phyloP scores from a whole-genome alignment of 2,113 vertebrate genomes.

The Zosterops japonicus region DNA sequence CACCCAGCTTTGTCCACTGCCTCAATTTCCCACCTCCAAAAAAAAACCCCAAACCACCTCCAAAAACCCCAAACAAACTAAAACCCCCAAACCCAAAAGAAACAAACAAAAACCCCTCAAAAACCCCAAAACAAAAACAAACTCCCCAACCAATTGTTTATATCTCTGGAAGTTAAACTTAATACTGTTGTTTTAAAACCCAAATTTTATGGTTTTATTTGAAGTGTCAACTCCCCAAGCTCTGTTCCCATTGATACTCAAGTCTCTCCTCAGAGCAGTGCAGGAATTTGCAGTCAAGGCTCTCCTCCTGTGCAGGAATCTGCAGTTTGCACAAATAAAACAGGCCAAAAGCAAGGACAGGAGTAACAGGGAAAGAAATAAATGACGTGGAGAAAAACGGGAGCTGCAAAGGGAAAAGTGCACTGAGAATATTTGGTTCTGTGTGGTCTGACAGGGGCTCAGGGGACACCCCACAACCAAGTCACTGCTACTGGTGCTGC shows the following conservation, averaged over 20 bases:
- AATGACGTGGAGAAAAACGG: no score
- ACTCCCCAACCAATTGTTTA: fast-evolving
- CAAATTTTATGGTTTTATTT: not conserved
- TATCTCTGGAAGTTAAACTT: not conserved
- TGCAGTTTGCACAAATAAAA: not conserved
- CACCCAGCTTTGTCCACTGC: not conserved
- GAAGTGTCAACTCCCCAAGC: not conserved
- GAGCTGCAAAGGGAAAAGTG: no score
- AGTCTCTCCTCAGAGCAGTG: not conserved
- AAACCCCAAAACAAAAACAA: not conserved
- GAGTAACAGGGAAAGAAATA: no score
- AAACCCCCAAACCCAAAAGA: not conserved
- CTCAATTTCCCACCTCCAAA: not conserved
- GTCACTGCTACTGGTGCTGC: no score
- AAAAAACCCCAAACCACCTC: not conserved
- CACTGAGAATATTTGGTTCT: no score
- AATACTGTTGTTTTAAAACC: not conserved
- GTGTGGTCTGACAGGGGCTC: no score
- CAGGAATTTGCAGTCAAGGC: not conserved
- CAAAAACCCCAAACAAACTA: not conserved
- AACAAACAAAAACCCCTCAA: not conserved
- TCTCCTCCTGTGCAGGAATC: not conserved
- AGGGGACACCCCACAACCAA: no score
- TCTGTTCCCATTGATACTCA: not conserved
- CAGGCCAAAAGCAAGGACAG: not conserved